phyloP scores from a whole-genome alignment of 35 echinoderm and acorn worm species.

The Heliocidaris tuberculata region DNA sequence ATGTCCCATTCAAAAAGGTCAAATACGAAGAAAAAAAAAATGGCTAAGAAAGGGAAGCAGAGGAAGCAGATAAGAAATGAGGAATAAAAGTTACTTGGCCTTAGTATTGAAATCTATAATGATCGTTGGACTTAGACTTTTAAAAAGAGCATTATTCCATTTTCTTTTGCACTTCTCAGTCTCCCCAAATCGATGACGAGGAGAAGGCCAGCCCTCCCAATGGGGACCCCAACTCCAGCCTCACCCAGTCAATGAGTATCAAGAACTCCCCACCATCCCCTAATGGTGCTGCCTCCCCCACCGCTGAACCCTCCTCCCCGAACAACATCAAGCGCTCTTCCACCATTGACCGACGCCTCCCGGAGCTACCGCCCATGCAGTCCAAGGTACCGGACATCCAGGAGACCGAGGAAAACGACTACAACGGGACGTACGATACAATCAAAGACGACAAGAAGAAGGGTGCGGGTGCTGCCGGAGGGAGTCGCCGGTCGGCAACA shows the following conservation, averaged over 20 bases:
- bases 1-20: not conserved
- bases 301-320: not conserved
- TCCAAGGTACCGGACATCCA: not conserved
- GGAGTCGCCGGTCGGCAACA: not conserved
- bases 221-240: not conserved
- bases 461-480: not conserved
- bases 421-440: conserved; percentile 38
- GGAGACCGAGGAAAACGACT: conserved; percentile 29
- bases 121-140: not conserved
- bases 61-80: not conserved
- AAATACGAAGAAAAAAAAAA: not conserved
- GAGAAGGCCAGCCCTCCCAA: not conserved
- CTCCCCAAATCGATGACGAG: not conserved
- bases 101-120: not conserved
- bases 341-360: conserved; percentile 36
- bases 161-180: not conserved
- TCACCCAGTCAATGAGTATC: conserved; percentile 5
- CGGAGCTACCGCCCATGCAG: conserved; percentile 28
- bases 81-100: not conserved
- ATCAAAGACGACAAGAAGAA: conserved; percentile 46
- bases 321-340: conserved; percentile 23
- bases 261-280: not conserved
- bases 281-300: conserved; percentile 19
- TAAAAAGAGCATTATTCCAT: not conserved
- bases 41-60: not conserved